Base-by-base conservation (phyloP, 2,113 vertebrate species). In the Pterocles burchelli region DNA sequence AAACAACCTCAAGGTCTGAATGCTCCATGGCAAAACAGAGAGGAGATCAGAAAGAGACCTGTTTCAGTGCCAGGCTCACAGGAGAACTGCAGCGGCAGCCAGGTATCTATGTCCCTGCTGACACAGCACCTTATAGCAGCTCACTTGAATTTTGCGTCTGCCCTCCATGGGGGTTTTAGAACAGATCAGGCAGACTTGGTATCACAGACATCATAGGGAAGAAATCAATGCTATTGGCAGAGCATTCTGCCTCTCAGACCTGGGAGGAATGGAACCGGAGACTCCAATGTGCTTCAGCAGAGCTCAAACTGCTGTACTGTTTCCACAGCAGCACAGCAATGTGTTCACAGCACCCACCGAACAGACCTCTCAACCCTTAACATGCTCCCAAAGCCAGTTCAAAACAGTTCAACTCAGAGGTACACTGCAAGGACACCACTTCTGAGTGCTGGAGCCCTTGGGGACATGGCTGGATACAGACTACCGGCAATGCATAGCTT, bases 401-500 rank as follows among this genome's bases (percentile, higher is more conserved):
- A 20, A 49, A 77, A 0, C 51, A 46, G 51, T 7, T 8, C 54
- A 85, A 49, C 34, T 20, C 13, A 19, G 28, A 62, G 5, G 8
- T 4, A 49, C 21, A 34, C 13, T 46, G 31, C 34, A 65, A 85
- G 73, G 28, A 49, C 2, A 1, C 1, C 22, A 20, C 38, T 85
- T 63, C n/a, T 5, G 26, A 59, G 45, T 9, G 9, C 54, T 63
- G 75, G 24, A 38, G 36, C 28, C 17, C 16, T 2, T 38, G 31
- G 31, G 61, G 66, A 59, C 54, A 41, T 38, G 26, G 19, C 31
- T 24, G 43, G 19, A n/a, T 7, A 63, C 5, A 16, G 7, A 29
- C 10, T 31, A 26, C 12, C 17, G 48, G 20, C 29, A 84, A 54
- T 8, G 6, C 0, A 0, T 5, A 16, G 54, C 19, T n/a, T 59